Evolutionary conservation across 2,797 vertebrate species (phyloP), one percentile per base, ranked within the genome.

Genomic region (Danio aesculapii): DNA sequence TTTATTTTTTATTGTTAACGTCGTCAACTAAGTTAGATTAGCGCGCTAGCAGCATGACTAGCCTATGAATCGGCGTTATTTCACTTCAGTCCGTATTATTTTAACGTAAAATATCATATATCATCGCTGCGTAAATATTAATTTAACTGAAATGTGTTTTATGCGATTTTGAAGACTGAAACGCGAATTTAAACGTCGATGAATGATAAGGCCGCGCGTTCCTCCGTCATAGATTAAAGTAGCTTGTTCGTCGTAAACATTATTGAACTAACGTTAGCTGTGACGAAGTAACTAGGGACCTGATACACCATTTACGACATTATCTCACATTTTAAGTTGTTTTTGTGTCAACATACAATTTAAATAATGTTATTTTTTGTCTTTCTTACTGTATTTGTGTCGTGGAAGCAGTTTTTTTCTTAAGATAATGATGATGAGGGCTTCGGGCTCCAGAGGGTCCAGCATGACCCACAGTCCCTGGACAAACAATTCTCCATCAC

Each of bases 391-490:
- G 19, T 39, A 10, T 63, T n/a, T 19, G 9, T 78, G 4, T 68
- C 12, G 4, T 39, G 57, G 21, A 46, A 88, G 86, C 55, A 59
- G 30, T n/a, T 86, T 52, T 30, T 30, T 30, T 30, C 30, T 30
- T 3, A 30, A 30, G 30, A 30, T 30, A 30, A 30, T 30, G 72
- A 43, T 17, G 62, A 52, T 67, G 71, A 55, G 78, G 82, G 21
- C 88, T 89, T 57, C 85, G 79, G 70, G 89, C 47, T 86, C 88
- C 5, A 91, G 87, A 17, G 84, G 89, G 43, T 64, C 89, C 0
- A 55, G 75, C 61, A 92, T 90, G 75, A 82, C 88, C 1, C 78
- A 91, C 8, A 86, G 89, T 0, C 70, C 89, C 5, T 92, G 84
- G 75, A 92, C 72, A 68, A 89, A 91, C 76, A 66, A 84, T 5